Percentiles rank a stretch among this genome's conserved stretches.
Evolutionary conservation across 2,797 vertebrate genomes (phyloP).

Genomic region (Argyrosomus regius): DNA sequence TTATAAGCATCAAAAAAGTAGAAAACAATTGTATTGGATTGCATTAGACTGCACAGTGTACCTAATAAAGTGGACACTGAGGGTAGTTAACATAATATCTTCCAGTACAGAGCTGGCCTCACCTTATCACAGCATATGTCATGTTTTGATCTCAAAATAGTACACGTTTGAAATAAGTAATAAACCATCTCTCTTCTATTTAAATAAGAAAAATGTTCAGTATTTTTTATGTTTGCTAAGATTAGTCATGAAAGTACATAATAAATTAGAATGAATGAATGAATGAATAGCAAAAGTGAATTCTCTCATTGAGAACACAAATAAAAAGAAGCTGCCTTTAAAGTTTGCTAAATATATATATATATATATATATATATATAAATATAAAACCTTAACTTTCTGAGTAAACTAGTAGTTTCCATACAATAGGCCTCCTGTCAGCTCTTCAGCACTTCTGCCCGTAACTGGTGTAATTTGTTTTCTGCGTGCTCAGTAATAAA

Average conservation of each 20-base stretch:
- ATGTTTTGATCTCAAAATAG: background rate
- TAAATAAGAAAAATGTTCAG: too few species aligned
- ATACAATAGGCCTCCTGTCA: background rate
- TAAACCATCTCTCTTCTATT: background rate
- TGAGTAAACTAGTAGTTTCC: background rate
- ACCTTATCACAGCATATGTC: background rate
- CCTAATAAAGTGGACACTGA: background rate
- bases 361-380: too few species aligned
- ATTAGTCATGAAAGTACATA: too few species aligned
- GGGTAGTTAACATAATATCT: background rate
- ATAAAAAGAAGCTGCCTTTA: background rate
- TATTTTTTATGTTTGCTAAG: too few species aligned
- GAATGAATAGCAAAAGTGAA: too few species aligned
- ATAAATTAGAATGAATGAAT: too few species aligned
- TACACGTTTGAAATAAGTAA: too few species aligned
- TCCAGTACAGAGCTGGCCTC: background rate
- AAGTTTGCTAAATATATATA: background rate
- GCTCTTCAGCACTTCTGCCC: constrained; percentile 17
- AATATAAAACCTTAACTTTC: background rate
- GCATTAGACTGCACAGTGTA: background rate
- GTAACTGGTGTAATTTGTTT: constrained; percentile 46
- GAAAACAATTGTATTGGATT: background rate
- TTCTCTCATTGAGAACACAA: background rate
- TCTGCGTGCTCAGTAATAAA: constrained; percentile 51
- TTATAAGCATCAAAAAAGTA: background rate